Evolutionary conservation across 2,888 invertebrate species (phyloP), one percentile per base, ranked within the genome.

Genomic region (Sepiola atlantica): DNA sequence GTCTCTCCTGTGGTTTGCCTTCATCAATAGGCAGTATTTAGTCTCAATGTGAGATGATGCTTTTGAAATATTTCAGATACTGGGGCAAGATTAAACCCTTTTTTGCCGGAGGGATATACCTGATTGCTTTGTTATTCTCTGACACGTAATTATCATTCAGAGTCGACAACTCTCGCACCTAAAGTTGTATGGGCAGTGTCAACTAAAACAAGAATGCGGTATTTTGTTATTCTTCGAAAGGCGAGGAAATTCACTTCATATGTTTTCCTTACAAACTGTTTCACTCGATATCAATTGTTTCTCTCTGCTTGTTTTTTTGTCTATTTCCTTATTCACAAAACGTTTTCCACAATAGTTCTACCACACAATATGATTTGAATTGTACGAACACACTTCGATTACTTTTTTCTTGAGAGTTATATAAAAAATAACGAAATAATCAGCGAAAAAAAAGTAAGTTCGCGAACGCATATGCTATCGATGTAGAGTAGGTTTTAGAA

Each of bases 41-140:
- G 77, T 77, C n/a, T 77, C 14, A n/a, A 77, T n/a, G 16, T 77
- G n/a, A n/a, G 14, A n/a, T 77, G 16, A 32, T 32, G 77, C 77
- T 77, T n/a, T 77, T n/a, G 16, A 77, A 77, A 77, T 77, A 77
- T 77, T 77, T n/a, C n/a, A 77, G 77, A 16, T n/a, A n/a, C n/a
- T 18, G n/a, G n/a, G n/a, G 77, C n/a, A 18, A 77, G 77, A n/a
- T n/a, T 77, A n/a, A 77, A n/a, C 14, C n/a, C n/a, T 77, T 77
- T 77, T 32, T 77, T n/a, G n/a, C 77, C 77, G 77, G n/a, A 77
- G 77, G 77, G n/a, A 77, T 77, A 77, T 77, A 77, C n/a, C n/a
- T n/a, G 16, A n/a, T n/a, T 14, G 77, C n/a, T 77, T 32, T 77
- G n/a, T 77, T n/a, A 77, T 77, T 77, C 77, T 18, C 77, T 77